These are phyloP conservation scores for Panthera tigris DNA, from an alignment of 2,113 vertebrate species.

Conservation along the genomic window DNA sequence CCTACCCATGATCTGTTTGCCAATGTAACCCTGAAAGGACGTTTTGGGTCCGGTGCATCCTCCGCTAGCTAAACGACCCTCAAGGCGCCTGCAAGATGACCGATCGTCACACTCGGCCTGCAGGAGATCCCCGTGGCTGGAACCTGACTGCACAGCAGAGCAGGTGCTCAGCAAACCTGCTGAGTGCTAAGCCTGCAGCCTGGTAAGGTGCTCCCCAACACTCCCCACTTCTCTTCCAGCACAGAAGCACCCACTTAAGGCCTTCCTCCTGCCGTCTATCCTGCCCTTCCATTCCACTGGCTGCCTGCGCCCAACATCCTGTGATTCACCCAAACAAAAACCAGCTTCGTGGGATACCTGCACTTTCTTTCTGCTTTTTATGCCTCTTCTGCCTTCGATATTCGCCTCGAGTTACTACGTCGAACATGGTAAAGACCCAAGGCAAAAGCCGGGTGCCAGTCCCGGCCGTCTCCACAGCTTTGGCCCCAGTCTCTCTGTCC, in stretches of 20 bases:
- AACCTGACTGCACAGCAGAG: background rate
- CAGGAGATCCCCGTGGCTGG: background rate
- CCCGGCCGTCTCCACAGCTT: background rate
- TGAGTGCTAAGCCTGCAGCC: background rate
- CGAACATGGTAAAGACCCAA: background rate
- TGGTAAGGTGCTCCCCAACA: background rate
- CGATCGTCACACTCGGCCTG: accelerated
- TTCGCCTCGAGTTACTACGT: background rate
- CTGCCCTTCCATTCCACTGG: background rate
- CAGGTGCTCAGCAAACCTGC: background rate
- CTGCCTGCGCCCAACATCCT: background rate
- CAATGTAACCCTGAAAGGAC: background rate
- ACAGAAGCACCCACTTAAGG: background rate
- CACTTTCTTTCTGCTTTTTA: background rate
- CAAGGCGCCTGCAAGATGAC: background rate
- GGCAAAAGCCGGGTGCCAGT: background rate
- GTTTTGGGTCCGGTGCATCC: background rate
- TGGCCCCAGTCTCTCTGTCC: background rate
- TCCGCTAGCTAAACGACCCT: background rate
- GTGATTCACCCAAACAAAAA: background rate
- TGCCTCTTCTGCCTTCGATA: background rate
- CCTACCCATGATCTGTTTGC: background rate
- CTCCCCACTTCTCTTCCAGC: background rate
- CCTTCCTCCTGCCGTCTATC: background rate
- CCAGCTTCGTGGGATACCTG: background rate